phyloP scores from a whole-genome alignment of 2,888 invertebrate genomes.

The Melanostoma mellinum region DNA sequence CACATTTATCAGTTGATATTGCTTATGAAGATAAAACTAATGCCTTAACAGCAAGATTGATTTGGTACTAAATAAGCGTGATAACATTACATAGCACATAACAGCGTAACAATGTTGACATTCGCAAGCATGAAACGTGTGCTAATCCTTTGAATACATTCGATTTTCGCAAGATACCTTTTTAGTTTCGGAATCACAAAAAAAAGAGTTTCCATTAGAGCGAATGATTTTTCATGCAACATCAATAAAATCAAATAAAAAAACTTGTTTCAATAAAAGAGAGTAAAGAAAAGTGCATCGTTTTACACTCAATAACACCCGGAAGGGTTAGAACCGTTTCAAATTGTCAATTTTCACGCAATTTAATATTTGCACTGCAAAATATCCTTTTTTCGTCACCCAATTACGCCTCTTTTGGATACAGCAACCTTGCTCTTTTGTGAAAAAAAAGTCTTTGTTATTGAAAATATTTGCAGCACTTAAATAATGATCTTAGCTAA shows the following conservation, averaged over 20 bases:
- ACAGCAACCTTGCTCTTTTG: neutral
- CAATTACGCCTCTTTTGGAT: neutral
- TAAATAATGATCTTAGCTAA: neutral
- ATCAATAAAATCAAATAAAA: constrained; percentile 68
- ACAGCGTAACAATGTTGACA: constrained; percentile 41
- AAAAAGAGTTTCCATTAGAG: constrained; percentile 38
- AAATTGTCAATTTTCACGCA: constrained; percentile 52
- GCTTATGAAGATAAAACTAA: constrained; percentile 35
- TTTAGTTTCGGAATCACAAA: constrained; percentile 1
- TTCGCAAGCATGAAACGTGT: constrained; percentile 64
- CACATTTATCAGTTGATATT: too few species aligned
- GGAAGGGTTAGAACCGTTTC: constrained; percentile 35
- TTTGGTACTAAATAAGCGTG: constrained; percentile 32
- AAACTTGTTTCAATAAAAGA: constrained; percentile 67
- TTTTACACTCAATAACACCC: constrained; percentile 8
- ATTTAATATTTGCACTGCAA: constrained; percentile 31
- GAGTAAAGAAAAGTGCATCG: constrained; percentile 29
- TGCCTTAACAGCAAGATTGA: constrained; percentile 46
- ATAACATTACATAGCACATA: constrained; percentile 50
- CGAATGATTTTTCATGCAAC: constrained; percentile 36
- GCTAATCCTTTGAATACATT: constrained; percentile 46
- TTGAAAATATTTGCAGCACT: neutral
- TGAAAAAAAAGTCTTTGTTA: neutral
- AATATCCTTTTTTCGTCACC: neutral
- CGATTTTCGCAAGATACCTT: neutral